Evolutionary conservation across 2,113 vertebrate species (phyloP), one percentile per base, ranked within the genome.

Genomic region (Triplophysa siluroides): DNA sequence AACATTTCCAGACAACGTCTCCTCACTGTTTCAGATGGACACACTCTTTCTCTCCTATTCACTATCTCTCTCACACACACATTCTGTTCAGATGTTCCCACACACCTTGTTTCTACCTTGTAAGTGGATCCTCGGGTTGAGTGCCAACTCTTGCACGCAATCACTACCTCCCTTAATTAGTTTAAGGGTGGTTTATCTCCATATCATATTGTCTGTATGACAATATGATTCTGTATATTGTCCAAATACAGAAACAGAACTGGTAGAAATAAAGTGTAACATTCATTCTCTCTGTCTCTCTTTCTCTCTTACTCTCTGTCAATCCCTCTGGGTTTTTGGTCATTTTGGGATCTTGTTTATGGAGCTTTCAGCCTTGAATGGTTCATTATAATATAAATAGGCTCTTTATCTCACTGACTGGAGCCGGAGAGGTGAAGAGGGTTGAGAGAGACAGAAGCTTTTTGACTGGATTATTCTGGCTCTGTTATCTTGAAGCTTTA

Each of bases 41-140:
- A 74, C 33, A 74, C 33, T 6, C 21, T 41, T 29, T 23, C 23
- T 88, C 88, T 85, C 76, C 81, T 87, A 87, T 89, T 90, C 90
- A 88, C 88, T 70, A 1, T 38, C 3, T 43, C 10, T 8, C 41
- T 4, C 41, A 67, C 21, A 66, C 68, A 78, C 66, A 78, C 61
- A 45, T 62, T 24, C 18, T 2, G 18, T 45, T 75, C 38, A 45
- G 38, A 70, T 52, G 24, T 62, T 62, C 72, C 56, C 33, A 56
- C 69, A 69, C 33, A 33, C 26, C 82, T 86, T 91, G 91, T 90
- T 90, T 13, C 90, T 89, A 91, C 86, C 87, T 82, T 91, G 94
- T 94, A 96, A 95, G 90, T 85, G 88, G 93, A 95, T 93, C 92
- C 92, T 93, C 78, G 86, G 85, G 89, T 91, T 78, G 70, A 89